phyloP scores from a whole-genome alignment of 2,113 vertebrate genomes.

The Genyomyrus donnyi region DNA sequence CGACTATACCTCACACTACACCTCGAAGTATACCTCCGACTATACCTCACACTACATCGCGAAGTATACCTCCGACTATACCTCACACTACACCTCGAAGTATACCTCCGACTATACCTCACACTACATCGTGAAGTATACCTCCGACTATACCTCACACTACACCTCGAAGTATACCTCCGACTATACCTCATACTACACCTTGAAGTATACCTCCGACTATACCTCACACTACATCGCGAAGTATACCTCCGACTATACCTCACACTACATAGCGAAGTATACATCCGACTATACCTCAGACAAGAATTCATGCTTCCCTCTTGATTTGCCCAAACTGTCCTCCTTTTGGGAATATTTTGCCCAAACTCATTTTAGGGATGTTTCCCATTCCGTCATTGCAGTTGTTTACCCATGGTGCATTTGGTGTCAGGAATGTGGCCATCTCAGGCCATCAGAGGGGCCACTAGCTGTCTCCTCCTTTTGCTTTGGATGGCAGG shows the following conservation, averaged over 20 bases:
- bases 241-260: too few relatives aligned
- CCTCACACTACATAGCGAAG: too few relatives aligned
- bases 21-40: too few relatives aligned
- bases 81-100: too few relatives aligned
- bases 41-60: too few relatives aligned
- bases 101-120: background rate
- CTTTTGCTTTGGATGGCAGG: background rate
- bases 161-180: background rate
- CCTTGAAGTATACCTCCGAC: too few relatives aligned
- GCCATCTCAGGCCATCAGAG: background rate
- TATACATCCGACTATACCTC: too few relatives aligned
- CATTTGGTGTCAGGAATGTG: background rate
- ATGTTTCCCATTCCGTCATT: background rate
- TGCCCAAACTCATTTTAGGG: background rate
- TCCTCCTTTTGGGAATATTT: background rate
- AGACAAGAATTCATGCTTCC: background rate
- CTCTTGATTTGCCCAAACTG: background rate
- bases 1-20: background rate
- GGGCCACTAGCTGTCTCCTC: background rate
- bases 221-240: too few relatives aligned
- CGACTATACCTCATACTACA: background rate
- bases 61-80: too few relatives aligned
- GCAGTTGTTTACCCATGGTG: background rate
- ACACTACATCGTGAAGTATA: rapidly evolving
- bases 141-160: background rate